Evolutionary conservation across 1,140 invertebrate species (phyloP).

Genomic region (Phthorimaea operculella): DNA sequence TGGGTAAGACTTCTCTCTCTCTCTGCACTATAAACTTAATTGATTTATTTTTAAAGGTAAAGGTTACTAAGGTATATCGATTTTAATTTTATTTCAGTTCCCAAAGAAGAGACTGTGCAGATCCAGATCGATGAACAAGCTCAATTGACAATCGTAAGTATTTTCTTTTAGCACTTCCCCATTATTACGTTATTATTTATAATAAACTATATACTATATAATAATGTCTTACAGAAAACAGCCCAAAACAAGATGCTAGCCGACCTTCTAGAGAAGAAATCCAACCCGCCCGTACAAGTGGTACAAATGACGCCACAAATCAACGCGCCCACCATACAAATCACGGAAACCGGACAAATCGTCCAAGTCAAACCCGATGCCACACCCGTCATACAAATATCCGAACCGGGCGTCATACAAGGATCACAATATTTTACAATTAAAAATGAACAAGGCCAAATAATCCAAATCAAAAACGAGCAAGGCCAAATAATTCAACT

Average conservation of each 20-base stretch:
- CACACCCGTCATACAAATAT: slow-evolving; percentile 45
- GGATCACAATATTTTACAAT: slow-evolving; percentile 48
- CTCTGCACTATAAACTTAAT: too few species aligned
- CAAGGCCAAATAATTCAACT: slow-evolving; percentile 58
- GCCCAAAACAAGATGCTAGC: slow-evolving; percentile 66
- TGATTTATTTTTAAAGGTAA: too few species aligned
- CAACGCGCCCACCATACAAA: slow-evolving; percentile 57
- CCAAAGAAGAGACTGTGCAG: slow-evolving; percentile 50
- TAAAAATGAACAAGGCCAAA: slow-evolving; percentile 57
- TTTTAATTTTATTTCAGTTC: slow-evolving; percentile 19
- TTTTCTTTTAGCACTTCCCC: neutral
- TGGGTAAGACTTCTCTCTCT: slow-evolving; percentile 29
- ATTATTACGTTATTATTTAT: neutral
- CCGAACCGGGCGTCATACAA: slow-evolving; percentile 26
- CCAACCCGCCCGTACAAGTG: slow-evolving; percentile 58
- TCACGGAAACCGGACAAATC: slow-evolving; percentile 60
- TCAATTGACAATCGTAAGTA: slow-evolving; percentile 52
- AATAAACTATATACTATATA: too few species aligned
- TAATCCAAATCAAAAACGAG: slow-evolving; percentile 58
- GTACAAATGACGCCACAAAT: slow-evolving; percentile 56
- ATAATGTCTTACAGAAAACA: slow-evolving; percentile 38
- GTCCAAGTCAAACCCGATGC: slow-evolving; percentile 52
- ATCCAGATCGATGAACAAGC: slow-evolving; percentile 56
- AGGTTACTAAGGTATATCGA: neutral
- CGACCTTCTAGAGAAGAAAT: slow-evolving; percentile 63